Conservation (phyloP, 2,113 vertebrate genomes). For the Tapirus terrestris region DNA sequence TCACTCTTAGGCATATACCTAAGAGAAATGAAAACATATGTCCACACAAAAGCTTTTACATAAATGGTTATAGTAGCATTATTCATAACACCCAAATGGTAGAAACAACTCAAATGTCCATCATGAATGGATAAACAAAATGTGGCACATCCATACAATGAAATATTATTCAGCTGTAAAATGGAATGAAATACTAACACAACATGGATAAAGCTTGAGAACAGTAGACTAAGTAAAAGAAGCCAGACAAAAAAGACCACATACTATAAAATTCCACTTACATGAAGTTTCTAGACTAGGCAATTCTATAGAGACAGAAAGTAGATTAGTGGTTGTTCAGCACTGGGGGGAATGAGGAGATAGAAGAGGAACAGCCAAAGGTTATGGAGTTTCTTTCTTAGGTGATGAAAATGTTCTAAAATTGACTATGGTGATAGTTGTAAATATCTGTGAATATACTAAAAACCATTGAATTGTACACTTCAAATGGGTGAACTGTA, state of each 20-base stretch:
- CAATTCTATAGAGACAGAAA: slow-evolving; percentile 15
- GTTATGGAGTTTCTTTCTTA: background rate
- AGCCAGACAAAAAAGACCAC: background rate
- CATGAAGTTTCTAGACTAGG: background rate
- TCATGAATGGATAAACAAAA: background rate
- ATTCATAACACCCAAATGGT: background rate
- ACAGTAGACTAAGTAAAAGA: background rate
- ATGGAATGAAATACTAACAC: background rate
- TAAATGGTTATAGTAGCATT: background rate
- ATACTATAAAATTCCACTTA: background rate
- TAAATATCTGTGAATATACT: background rate
- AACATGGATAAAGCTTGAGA: background rate
- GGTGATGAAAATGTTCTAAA: background rate
- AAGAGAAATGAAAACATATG: background rate
- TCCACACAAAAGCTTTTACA: background rate
- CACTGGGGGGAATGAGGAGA: too few relatives aligned
- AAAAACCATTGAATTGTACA: background rate
- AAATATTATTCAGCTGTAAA: background rate
- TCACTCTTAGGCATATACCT: background rate
- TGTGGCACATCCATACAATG: background rate
- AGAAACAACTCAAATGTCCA: background rate
- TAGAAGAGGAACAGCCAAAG: background rate
- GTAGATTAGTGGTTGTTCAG: background rate
- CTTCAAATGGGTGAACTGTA: background rate
- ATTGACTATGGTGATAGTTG: background rate